Evolutionary conservation across 92 coral and sea anemone genomes (phyloP), one percentile per base, ranked within the genome.

Genomic region (Epizoanthus fatuus): DNA sequence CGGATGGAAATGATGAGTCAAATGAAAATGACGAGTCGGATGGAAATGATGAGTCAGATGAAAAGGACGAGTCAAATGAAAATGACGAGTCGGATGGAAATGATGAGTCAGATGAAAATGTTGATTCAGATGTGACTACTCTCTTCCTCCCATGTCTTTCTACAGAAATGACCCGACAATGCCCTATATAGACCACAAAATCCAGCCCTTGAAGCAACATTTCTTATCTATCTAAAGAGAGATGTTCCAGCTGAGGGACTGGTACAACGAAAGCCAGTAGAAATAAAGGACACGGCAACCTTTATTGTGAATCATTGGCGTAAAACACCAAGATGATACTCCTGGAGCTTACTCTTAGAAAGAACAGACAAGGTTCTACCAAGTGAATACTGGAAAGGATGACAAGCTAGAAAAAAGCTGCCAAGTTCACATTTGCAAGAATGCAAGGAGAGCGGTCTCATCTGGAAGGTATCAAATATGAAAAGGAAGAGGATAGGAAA

Each of bases 291-390:
- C 44, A 87, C 81, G 38, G 86, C 89, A 38, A 75, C 89, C 63
- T 85, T 85, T 47, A 77, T 80, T 63, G 86, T 87, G 42, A 62
- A 80, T 51, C 80, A 80, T 55, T 9, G 8, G 49, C 49, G 7
- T 5, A 9, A 44, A 44, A 9, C 49, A 44, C 49, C 7, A 1
- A 44, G 8, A 44, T 44, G 49, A 79, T 45, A 86, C 81, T 17
- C 90, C 90, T 55, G 90, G 86, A 20, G 57, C 74, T 22, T 80
- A 80, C 53, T 66, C 16, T 40, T 80, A 86, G 67, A 64, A 63
- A 37, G 86, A 86, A 16, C 38, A 71, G 17, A 85, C 75, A 16
- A 60, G 86, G 38, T 86, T 86, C 55, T 86, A 86, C 57, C 58
- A 86, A 62, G 86, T 76, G 52, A 57, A 54, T 7, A 68, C 29